Evolutionary conservation across 2,113 vertebrate species (phyloP).

Genomic region (Anthoscopus minutus): DNA sequence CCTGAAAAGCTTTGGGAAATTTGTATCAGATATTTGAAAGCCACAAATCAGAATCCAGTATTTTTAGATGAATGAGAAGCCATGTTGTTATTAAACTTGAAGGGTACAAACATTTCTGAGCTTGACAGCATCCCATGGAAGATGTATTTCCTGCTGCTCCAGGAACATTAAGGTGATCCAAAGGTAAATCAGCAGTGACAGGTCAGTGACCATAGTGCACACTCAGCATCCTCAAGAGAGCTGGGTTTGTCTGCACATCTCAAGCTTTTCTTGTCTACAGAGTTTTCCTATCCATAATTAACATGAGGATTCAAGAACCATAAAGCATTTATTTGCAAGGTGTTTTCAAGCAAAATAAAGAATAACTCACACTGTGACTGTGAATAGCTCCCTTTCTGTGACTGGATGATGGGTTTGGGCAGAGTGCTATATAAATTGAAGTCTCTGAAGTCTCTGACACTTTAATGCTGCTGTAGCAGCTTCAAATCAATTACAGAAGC

Average conservation of each 20-base stretch:
- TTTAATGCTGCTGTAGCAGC: slow-evolving; percentile 22
- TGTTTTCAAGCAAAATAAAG: slow-evolving; percentile 21
- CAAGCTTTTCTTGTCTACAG: not conserved
- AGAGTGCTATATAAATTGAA: slow-evolving; percentile 17
- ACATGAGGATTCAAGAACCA: not conserved
- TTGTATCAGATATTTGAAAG: not conserved
- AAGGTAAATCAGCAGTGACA: slow-evolving; percentile 66
- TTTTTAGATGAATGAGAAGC: slow-evolving; percentile 55
- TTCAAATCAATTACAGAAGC: slow-evolving; percentile 15
- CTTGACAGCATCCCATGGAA: slow-evolving; percentile 38
- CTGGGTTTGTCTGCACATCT: slow-evolving; percentile 7
- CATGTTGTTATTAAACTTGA: slow-evolving; percentile 53
- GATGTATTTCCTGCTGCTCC: slow-evolving; percentile 67
- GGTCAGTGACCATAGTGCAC: slow-evolving; percentile 16
- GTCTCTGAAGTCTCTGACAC: slow-evolving; percentile 5
- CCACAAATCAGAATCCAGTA: slow-evolving; percentile 39
- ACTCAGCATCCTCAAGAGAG: slow-evolving; percentile 13
- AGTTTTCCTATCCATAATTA: slow-evolving; percentile 39
- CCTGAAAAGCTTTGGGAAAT: slow-evolving; percentile 45
- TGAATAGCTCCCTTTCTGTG: not conserved
- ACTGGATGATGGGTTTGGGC: not conserved
- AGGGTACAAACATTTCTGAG: not conserved
- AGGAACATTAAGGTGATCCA: slow-evolving; percentile 64
- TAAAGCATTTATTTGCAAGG: slow-evolving; percentile 1
- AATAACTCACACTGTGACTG: not conserved